Evolutionary conservation across 2,797 vertebrate genomes (phyloP).

Genomic region (Sebastes itinus): DNA sequence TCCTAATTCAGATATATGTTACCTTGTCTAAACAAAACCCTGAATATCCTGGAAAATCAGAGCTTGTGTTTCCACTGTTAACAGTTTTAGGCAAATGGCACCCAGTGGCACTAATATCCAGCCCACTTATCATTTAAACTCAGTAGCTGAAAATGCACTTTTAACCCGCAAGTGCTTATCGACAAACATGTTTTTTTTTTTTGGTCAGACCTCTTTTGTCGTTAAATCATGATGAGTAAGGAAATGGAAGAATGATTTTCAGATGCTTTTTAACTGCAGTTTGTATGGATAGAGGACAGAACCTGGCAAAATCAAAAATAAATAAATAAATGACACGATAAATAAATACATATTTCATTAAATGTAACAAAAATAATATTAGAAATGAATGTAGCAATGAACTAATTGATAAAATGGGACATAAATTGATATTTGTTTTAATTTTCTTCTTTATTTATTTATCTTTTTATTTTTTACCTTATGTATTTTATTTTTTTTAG

Average conservation of each 20-base stretch:
- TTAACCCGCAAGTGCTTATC: not conserved
- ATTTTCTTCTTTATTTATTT: no score
- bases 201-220: not conserved
- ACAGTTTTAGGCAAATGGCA: not conserved
- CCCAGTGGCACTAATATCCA: not conserved
- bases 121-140: not conserved
- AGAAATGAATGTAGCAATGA: no score
- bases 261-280: not conserved
- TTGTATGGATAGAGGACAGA: no score
- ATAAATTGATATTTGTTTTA: no score
- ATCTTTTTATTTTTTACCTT: no score
- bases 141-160: not conserved
- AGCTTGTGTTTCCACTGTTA: not conserved
- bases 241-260: not conserved
- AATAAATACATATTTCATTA: no score
- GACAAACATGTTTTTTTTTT: not conserved
- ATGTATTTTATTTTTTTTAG: no score
- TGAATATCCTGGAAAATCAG: not conserved
- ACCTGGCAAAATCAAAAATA: no score
- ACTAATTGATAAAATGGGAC: no score
- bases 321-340: no score
- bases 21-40: constrained; percentile 9
- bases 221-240: not conserved
- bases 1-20: not conserved
- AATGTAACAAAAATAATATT: no score